phyloP scores from a whole-genome alignment of 2,797 vertebrate genomes.

The Protosalanx chinensis region DNA sequence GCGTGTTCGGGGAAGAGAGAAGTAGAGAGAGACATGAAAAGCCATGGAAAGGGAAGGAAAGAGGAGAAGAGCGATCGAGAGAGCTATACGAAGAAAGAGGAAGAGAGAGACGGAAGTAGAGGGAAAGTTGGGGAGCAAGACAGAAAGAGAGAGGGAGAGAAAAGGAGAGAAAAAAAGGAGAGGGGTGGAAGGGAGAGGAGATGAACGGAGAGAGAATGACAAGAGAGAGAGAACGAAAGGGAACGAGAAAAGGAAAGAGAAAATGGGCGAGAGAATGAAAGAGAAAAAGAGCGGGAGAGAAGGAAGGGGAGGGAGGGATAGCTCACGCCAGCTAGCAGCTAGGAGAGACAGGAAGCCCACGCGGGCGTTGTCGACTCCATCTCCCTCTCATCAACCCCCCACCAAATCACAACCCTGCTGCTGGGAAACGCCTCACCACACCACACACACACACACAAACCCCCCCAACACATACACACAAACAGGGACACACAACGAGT shows the following conservation, averaged over 20 bases:
- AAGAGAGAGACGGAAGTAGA: conserved; percentile 35
- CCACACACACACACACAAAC: conserved; percentile 24
- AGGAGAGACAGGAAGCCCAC: conserved; percentile 64
- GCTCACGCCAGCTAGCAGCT: conserved; percentile 39
- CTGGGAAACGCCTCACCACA: conserved; percentile 67
- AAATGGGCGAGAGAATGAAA: neutral
- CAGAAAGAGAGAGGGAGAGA: conserved; percentile 26
- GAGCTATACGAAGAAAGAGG: neutral
- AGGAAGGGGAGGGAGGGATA: neutral
- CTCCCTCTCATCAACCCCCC: conserved; percentile 65
- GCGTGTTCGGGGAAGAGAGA: conserved; percentile 1
- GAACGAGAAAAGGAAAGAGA: neutral
- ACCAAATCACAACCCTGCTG: conserved; percentile 63
- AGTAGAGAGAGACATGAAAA: conserved; percentile 12
- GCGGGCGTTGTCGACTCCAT: conserved; percentile 68
- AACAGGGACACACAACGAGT: conserved; percentile 25
- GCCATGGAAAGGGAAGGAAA: conserved; percentile 21
- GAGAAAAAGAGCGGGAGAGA: conserved; percentile 7
- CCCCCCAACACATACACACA: conserved; percentile 12
- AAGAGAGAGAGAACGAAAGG: neutral
- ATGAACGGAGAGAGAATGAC: neutral
- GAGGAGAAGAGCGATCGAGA: conserved; percentile 16
- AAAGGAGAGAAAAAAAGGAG: conserved; percentile 14
- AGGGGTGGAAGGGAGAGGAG: neutral
- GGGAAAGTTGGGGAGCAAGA: conserved; percentile 17